A percentile compares a stretch with the other conserved stretches of the same genome.
These are phyloP conservation scores for Sula dactylatra DNA, from an alignment of 2,113 vertebrate species.

Conservation along the genomic window DNA sequence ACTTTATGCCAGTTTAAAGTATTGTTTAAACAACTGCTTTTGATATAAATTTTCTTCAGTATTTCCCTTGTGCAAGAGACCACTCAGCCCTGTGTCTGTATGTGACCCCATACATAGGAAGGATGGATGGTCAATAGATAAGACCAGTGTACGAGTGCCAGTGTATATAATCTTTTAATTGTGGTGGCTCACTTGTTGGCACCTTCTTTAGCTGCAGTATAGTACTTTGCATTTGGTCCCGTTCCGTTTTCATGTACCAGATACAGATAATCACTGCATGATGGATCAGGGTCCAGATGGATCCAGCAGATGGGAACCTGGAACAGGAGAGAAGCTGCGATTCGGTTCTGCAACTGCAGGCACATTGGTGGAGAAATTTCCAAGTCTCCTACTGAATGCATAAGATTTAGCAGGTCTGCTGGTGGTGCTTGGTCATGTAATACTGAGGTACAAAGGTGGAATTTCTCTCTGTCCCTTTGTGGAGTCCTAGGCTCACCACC, in stretches of 20 bases:
- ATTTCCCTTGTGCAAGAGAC: not conserved
- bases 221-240: not conserved
- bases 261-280: not conserved
- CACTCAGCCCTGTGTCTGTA: not conserved
- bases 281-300: conserved; percentile 20
- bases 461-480: not conserved
- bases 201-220: not conserved
- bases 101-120: not conserved
- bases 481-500: not conserved
- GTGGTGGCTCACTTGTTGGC: not conserved
- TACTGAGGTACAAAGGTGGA: not conserved
- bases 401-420: not conserved
- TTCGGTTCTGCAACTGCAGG: not conserved
- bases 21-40: not conserved
- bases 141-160: not conserved
- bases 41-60: not conserved
- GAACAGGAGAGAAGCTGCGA: not conserved
- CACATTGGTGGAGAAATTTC: not conserved
- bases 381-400: not conserved
- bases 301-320: conserved; percentile 11
- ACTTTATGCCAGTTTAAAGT: not conserved
- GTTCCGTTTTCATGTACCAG: not conserved
- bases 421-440: not conserved
- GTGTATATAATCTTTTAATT: not conserved
- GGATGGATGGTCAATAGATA: not conserved